These are phyloP conservation scores for Euplagia quadripunctaria DNA, from an alignment of 2,888 invertebrate species.

Conservation along the genomic window DNA sequence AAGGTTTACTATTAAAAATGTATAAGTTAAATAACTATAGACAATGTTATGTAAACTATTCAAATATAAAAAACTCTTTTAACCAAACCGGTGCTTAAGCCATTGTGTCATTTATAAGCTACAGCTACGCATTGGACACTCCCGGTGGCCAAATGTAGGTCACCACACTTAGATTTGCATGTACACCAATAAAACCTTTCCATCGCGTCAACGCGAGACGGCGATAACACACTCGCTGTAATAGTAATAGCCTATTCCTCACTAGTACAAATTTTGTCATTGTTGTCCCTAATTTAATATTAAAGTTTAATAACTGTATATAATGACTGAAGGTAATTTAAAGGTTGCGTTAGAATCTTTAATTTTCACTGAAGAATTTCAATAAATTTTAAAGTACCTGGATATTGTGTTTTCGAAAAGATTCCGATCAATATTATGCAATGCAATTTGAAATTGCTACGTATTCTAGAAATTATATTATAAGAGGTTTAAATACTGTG, in stretches of 20 bases:
- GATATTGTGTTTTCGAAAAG: too few relatives aligned
- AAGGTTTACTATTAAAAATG: background rate
- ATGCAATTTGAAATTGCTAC: too few relatives aligned
- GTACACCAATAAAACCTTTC: constrained; percentile 47
- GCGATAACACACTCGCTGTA: constrained; percentile 18
- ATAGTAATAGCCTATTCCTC: background rate
- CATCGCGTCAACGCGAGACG: constrained; percentile 17
- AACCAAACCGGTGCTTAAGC: constrained; percentile 31
- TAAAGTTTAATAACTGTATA: background rate
- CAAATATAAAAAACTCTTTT: background rate
- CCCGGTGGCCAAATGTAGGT: constrained; percentile 61
- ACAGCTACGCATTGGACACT: constrained; percentile 35
- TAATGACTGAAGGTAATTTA: too few relatives aligned
- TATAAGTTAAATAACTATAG: background rate
- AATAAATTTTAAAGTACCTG: too few relatives aligned
- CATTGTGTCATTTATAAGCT: constrained; percentile 46
- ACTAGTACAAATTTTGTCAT: background rate
- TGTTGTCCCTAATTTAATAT: background rate
- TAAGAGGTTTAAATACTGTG: too few relatives aligned
- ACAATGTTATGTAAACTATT: background rate
- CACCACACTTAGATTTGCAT: constrained; percentile 67
- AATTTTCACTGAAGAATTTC: too few relatives aligned
- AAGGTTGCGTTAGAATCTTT: too few relatives aligned
- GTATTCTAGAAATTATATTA: too few relatives aligned
- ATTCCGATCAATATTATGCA: too few relatives aligned